Base-by-base conservation (phyloP, 2,113 vertebrate genomes). In the Isurus oxyrinchus region DNA sequence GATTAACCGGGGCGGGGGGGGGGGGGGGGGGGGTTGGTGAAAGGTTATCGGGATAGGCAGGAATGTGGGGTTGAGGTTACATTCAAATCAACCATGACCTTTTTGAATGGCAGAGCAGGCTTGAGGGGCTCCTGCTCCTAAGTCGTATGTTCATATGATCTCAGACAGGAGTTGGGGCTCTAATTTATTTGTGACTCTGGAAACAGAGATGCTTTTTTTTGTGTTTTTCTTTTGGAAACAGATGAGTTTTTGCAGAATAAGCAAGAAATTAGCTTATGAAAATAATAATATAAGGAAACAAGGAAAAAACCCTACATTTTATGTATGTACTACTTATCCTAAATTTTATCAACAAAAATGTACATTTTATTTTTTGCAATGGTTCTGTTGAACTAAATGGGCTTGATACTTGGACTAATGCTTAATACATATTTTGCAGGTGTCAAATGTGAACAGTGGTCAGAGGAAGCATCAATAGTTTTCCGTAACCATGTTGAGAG, bases 401-500 rank as follows among this genome's bases (percentile, higher is more conserved):
- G 3, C 94, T 94, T 96, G 53, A 21, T 1, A 95, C 79, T 72
- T 96, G 66, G n/a, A 61, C 44, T 44, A 27, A 87, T 25, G 23
- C 40, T 21, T 11, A 11, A 23, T 27, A 0, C 19, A 7, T 72
- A 95, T 0, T 97, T 96, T 96, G 23, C 97, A 99, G 99, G 99
- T 96, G 97, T 99, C 96, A 98, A 97, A 57, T 98, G 97, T 95
- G 97, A 96, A 57, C 98, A 98, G 96, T 99, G 99, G 99, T 98
- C 98, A 14, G 99, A 99, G 97, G 99, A 99, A 96, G 98, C 98
- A 14, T 98, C 98, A 0, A 98, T 99, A 97, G 97, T 99, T 8
- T 99, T 99, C 97, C 98, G 99, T 96, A 99, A 98, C 97, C 98
- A 99, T 0, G 98, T 99, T 96, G 99, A 99, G 98, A 98, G 98